Percentiles rank a stretch among this genome's conserved stretches.
phyloP scores from a whole-genome alignment of 1,140 invertebrate species.

The Ceratoteleas bidentatus region DNA sequence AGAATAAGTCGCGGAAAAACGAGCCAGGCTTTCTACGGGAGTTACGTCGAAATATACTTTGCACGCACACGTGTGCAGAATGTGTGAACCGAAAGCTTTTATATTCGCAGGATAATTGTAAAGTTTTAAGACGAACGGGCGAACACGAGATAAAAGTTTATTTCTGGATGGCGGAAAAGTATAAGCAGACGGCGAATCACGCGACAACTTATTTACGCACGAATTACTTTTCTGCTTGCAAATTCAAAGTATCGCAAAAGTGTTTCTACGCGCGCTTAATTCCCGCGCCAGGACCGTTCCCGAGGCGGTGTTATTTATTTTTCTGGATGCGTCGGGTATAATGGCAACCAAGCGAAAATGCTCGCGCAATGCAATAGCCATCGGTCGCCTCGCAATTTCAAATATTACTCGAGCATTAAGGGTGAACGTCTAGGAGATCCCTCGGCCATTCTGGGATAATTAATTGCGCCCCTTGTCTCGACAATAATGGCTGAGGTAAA shows the following conservation, averaged over 20 bases:
- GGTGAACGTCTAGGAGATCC: too few relatives aligned
- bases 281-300: not conserved
- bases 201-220: constrained; percentile 24
- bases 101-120: constrained; percentile 39
- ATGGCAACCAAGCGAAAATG: not conserved
- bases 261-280: constrained; percentile 11
- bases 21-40: not conserved
- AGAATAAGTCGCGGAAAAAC: not conserved
- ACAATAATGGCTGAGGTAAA: too few relatives aligned
- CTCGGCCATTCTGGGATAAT: too few relatives aligned
- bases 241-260: constrained; percentile 28
- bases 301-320: constrained; percentile 4
- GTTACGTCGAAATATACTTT: constrained; percentile 19
- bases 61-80: constrained; percentile 34
- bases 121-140: constrained; percentile 36
- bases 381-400: not conserved
- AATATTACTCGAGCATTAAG: constrained; percentile 2
- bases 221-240: constrained; percentile 26
- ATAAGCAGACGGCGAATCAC: constrained; percentile 9
- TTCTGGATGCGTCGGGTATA: not conserved
- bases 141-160: constrained; percentile 39
- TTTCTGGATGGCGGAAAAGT: constrained; percentile 11
- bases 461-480: too few relatives aligned
- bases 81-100: constrained; percentile 44
- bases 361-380: not conserved